Conservation (phyloP, 2,888 invertebrate species). For the Ypsolopha sequella region DNA sequence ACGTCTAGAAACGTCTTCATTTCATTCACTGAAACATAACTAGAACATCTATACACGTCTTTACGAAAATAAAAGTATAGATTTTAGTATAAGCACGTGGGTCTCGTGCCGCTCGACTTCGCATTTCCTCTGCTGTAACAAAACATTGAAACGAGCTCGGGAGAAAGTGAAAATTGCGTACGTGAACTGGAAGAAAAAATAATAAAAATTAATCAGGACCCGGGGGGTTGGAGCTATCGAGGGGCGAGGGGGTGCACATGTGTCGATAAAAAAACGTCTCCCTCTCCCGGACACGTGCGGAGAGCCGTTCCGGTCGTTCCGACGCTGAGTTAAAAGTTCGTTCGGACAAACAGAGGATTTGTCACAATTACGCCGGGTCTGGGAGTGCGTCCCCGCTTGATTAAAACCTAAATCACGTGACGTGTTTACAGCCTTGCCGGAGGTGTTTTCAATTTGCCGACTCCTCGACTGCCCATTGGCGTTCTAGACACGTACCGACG, state of each 20-base stretch:
- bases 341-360: constrained; percentile 71
- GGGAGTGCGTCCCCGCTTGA: constrained; percentile 62
- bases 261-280: constrained; percentile 67
- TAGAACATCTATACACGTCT: constrained; percentile 27
- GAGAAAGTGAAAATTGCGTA: constrained; percentile 67
- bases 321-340: constrained; percentile 65
- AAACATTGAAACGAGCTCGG: constrained; percentile 3
- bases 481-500: constrained; percentile 63
- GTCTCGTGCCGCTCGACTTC: neutral
- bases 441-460: constrained; percentile 71
- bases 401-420: constrained; percentile 72
- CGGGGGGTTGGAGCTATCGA: constrained; percentile 15
- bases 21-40: constrained; percentile 32
- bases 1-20: neutral
- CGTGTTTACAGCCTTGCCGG: constrained; percentile 68
- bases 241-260: constrained; percentile 50
- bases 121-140: constrained; percentile 2
- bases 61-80: constrained; percentile 11
- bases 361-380: constrained; percentile 66
- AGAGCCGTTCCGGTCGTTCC: constrained; percentile 57
- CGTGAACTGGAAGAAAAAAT: constrained; percentile 69
- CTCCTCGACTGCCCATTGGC: constrained; percentile 59
- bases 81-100: constrained; percentile 27
- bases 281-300: constrained; percentile 59
- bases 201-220: constrained; percentile 68